Base-by-base conservation (phyloP, 2,888 invertebrate species). In the Drosophila mercatorum region DNA sequence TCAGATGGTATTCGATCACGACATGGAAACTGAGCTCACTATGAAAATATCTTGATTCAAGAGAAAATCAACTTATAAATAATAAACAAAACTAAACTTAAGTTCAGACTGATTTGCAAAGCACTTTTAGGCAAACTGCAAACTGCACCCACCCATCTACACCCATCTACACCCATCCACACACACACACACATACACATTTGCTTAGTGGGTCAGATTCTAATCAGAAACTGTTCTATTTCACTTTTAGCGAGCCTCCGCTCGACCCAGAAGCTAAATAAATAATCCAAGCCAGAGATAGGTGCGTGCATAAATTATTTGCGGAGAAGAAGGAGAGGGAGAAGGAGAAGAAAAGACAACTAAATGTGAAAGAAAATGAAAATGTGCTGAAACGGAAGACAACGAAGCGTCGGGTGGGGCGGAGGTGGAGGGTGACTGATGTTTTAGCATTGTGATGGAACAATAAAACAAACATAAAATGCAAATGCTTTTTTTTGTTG, bases 401-500 rank as follows among this genome's bases (percentile, higher is more conserved):
- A 63, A 55, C 59, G 56, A 47, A 28, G 17, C 2, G 17, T 7
- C 28, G 11, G 43, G 49, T 10, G 49, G 10, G n/a, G 43, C 22
- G 47, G 56, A 68, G 68, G 51, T 68, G 44, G 12, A 68, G 68
- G 51, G 68, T 38, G 12, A 28, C 28, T 47, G 28, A 47, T 28
- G 14, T 28, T 22, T 74, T 44, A 52, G 63, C 68, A 59, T 69
- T 47, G 60, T 64, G 75, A 36, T 47, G 73, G 46, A 78, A 78
- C 78, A 89, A 83, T 82, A 86, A 83, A 80, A 82, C 83, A 89
- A 88, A 78, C 85, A 84, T 78, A 75, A 88, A 85, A 88, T 87
- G 81, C 78, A 79, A 83, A 85, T 89, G 80, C 53, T 64, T 55
- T 69, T 44, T 17, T 22, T 46, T 47, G 8, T 47, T 10, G 47